These are phyloP conservation scores for Hozukius guyotensis DNA, from an alignment of 2,797 vertebrate species.

Conservation along the genomic window DNA sequence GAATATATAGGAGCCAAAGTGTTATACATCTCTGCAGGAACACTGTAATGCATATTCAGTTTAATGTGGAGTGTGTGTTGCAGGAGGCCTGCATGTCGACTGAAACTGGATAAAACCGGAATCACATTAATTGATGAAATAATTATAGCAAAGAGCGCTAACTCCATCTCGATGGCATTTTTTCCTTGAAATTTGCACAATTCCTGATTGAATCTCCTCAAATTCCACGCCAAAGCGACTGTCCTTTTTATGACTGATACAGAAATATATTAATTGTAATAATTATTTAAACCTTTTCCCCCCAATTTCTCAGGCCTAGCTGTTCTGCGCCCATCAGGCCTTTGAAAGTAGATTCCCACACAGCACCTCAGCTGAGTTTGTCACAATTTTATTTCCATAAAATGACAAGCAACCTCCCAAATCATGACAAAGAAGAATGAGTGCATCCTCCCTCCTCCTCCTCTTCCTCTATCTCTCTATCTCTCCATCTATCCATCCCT, in stretches of 20 bases:
- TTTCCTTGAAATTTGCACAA: conserved; percentile 10
- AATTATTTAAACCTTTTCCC: conserved; percentile 9
- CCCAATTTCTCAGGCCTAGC: conserved; percentile 52
- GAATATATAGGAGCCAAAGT: not conserved
- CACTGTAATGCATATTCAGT: conserved; percentile 2
- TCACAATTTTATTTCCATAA: conserved; percentile 77
- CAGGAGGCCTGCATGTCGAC: conserved; percentile 49
- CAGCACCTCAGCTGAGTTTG: conserved; percentile 57
- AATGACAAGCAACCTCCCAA: conserved; percentile 76
- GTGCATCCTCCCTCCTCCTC: conserved; percentile 17
- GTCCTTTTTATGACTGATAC: not conserved
- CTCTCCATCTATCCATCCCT: not conserved
- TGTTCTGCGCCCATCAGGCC: conserved; percentile 69
- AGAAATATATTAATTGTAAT: conserved; percentile 19
- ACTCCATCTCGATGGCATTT: conserved; percentile 27
- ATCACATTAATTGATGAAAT: conserved; percentile 76
- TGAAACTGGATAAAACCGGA: conserved; percentile 71
- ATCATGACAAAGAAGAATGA: conserved; percentile 76
- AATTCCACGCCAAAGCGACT: not conserved
- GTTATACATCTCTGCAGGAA: conserved; percentile 8
- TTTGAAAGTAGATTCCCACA: conserved; percentile 56
- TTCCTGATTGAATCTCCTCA: not conserved
- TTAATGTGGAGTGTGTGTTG: conserved; percentile 28
- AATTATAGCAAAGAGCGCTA: conserved; percentile 59
- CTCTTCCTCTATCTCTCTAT: conserved; percentile 24